phyloP scores from a whole-genome alignment of 2,888 invertebrate species.

The Latrodectus elegans region DNA sequence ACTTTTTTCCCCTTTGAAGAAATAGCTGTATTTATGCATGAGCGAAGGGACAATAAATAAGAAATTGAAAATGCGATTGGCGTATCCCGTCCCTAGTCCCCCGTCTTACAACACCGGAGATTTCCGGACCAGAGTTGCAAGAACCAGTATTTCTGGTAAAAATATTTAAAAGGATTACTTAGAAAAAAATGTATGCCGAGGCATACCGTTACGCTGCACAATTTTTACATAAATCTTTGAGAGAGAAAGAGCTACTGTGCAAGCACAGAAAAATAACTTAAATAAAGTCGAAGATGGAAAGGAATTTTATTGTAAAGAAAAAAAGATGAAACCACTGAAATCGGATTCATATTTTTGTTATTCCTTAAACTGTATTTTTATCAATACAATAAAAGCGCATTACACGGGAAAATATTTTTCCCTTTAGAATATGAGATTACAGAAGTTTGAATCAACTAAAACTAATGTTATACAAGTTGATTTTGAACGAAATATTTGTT shows the following conservation, averaged over 20 bases:
- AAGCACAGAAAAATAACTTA: neutral
- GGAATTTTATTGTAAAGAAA: neutral
- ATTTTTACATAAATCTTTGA: slow-evolving; percentile 46
- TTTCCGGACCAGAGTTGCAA: neutral
- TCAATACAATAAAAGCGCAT: too few species aligned
- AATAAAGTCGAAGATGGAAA: neutral
- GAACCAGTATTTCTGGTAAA: neutral
- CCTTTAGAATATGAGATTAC: too few species aligned
- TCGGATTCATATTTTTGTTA: neutral
- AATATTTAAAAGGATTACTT: slow-evolving; percentile 50
- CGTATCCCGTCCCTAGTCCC: neutral
- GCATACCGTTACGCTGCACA: slow-evolving; percentile 6
- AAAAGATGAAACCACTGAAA: neutral
- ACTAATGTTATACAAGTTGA: too few species aligned
- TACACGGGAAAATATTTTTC: too few species aligned
- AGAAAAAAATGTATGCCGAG: neutral
- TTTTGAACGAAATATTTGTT: too few species aligned
- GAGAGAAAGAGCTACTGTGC: neutral
- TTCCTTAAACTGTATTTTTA: too few species aligned
- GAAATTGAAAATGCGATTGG: slow-evolving; percentile 24
- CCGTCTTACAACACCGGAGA: slow-evolving; percentile 30
- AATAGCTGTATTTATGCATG: slow-evolving; percentile 41
- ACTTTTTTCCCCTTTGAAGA: slow-evolving; percentile 29
- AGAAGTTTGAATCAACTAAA: too few species aligned
- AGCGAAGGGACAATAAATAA: slow-evolving; percentile 43